phyloP scores from a whole-genome alignment of 2,113 vertebrate species.

The Agelaius tricolor region DNA sequence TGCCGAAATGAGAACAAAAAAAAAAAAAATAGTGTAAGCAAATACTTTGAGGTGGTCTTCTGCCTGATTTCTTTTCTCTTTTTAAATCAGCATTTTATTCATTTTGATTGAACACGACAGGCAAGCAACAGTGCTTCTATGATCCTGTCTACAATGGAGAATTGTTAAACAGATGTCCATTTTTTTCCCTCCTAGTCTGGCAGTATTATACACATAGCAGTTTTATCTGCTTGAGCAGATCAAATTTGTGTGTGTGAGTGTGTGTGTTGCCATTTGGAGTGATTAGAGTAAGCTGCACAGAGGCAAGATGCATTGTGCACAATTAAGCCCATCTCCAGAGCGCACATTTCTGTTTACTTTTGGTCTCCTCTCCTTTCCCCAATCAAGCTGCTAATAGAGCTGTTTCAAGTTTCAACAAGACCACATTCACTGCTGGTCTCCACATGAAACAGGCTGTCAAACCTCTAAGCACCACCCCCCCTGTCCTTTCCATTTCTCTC shows the following conservation, averaged over 20 bases:
- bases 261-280: conserved; percentile 53
- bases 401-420: conserved; percentile 75
- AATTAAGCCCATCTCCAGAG: conserved; percentile 72
- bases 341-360: conserved; percentile 74
- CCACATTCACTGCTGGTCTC: conserved; percentile 54
- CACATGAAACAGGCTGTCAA: conserved; percentile 63
- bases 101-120: conserved; percentile 71
- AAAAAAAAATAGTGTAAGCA: conserved; percentile 47
- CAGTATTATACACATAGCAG: conserved; percentile 62
- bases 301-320: conserved; percentile 64
- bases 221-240: conserved; percentile 76
- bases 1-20: conserved; percentile 38
- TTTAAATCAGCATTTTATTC: conserved; percentile 53
- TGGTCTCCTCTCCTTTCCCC: conserved; percentile 53
- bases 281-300: conserved; percentile 67
- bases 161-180: conserved; percentile 74
- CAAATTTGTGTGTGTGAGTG: conserved; percentile 46
- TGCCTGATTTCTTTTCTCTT: not conserved
- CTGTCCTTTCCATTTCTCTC: conserved; percentile 16
- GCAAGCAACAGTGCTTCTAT: conserved; percentile 52
- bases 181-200: conserved; percentile 20
- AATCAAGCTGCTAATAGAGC: conserved; percentile 74
- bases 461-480: conserved; percentile 18
- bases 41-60: conserved; percentile 55
- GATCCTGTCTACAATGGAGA: conserved; percentile 71